Evolutionary conservation across 2,113 vertebrate genomes (phyloP).

Genomic region (Mormoops blainvillei): DNA sequence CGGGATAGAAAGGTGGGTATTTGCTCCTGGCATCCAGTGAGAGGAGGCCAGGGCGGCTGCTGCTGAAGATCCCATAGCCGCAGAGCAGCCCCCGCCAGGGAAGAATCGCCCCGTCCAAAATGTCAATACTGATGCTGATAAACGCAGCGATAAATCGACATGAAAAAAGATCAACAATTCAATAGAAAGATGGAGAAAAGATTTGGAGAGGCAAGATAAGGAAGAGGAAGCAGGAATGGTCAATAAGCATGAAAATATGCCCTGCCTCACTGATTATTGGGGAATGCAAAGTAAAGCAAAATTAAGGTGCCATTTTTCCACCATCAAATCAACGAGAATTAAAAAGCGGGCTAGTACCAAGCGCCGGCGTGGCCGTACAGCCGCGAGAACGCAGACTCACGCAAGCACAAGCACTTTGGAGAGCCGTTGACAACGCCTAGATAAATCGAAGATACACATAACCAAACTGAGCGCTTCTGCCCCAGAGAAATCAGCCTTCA

Average conservation of each 20-base stretch:
- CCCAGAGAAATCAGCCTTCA: background rate
- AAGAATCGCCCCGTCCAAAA: background rate
- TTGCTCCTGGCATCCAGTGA: background rate
- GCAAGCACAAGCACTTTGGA: background rate
- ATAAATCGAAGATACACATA: background rate
- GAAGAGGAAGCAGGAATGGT: background rate
- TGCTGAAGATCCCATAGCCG: background rate
- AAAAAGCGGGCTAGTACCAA: background rate
- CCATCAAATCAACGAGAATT: background rate
- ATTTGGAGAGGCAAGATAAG: slow-evolving; percentile 24
- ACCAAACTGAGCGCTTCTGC: background rate
- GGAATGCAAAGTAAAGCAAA: background rate
- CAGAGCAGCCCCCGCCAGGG: background rate
- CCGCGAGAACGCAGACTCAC: background rate
- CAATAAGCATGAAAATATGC: background rate
- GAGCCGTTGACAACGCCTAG: background rate
- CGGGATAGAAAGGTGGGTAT: background rate
- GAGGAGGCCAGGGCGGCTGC: background rate
- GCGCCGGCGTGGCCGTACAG: background rate
- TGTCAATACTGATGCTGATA: background rate
- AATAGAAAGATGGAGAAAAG: slow-evolving; percentile 34
- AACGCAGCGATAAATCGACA: slow-evolving; percentile 24
- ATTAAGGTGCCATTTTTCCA: background rate
- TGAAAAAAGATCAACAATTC: slow-evolving; percentile 37
- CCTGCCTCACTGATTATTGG: background rate